These are phyloP conservation scores for Tachyglossus aculeatus DNA, from an alignment of 2,797 vertebrate genomes.

Conservation along the genomic window DNA sequence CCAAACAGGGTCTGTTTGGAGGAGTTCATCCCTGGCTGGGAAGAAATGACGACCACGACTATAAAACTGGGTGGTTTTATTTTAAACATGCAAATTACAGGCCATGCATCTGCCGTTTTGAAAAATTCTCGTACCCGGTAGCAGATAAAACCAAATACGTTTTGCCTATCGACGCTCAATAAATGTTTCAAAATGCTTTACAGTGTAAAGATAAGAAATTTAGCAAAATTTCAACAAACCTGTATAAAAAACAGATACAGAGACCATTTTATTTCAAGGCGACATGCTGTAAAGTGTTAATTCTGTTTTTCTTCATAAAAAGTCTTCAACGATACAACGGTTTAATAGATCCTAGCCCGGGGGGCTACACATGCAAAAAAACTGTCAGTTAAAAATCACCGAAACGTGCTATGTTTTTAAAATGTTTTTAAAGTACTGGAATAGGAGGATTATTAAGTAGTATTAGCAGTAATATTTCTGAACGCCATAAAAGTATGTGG, in stretches of 20 bases:
- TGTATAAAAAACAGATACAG: conserved; percentile 92
- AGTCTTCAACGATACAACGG: conserved; percentile 78
- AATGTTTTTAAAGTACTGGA: conserved; percentile 66
- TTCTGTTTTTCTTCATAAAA: conserved; percentile 75
- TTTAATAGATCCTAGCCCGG: conserved; percentile 76
- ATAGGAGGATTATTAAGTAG: conserved; percentile 60
- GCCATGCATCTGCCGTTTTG: conserved; percentile 82
- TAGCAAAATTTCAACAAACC: conserved; percentile 95
- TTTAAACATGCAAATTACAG: conserved; percentile 97
- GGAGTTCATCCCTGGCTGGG: conserved; percentile 52
- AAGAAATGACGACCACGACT: conserved; percentile 69
- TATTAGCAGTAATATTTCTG: conserved; percentile 61
- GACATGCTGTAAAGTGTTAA: conserved; percentile 85
- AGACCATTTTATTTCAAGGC: conserved; percentile 80
- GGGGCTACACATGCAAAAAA: conserved; percentile 87
- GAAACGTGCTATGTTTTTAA: conserved; percentile 78
- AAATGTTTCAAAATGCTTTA: conserved; percentile 91
- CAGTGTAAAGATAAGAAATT: conserved; percentile 97
- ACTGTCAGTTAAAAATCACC: conserved; percentile 76
- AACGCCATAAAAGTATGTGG: conserved; percentile 68
- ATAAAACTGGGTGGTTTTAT: conserved; percentile 85
- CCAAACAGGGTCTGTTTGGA: conserved; percentile 20
- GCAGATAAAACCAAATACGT: conserved; percentile 80
- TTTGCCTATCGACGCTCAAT: conserved; percentile 75
- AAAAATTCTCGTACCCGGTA: conserved; percentile 73